Percentiles rank a stretch among this genome's conserved stretches.
phyloP scores from a whole-genome alignment of 1,140 invertebrate species.

The Ectropis grisescens region DNA sequence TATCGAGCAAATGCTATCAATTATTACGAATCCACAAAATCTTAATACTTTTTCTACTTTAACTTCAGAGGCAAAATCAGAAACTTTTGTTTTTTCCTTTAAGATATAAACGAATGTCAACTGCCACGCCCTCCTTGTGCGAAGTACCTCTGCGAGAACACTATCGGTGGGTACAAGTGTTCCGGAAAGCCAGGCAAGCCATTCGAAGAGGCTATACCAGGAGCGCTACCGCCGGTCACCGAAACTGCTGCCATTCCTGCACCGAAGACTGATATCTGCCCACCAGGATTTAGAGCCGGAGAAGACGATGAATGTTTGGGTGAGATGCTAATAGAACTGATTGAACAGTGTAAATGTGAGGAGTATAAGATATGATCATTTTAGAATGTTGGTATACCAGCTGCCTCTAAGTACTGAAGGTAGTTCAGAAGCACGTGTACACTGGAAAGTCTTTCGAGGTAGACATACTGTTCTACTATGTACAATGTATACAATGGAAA shows the following conservation, averaged over 20 bases:
- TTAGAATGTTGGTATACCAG: background rate
- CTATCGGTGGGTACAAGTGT: slow-evolving; percentile 77
- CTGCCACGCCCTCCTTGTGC: slow-evolving; percentile 72
- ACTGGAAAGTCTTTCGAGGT: no score
- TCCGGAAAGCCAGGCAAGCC: slow-evolving; percentile 53
- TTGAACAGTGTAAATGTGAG: no score
- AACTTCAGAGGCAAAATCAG: no score
- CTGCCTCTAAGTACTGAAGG: no score
- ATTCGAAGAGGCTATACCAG: slow-evolving; percentile 25
- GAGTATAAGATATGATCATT: no score
- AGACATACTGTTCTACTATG: no score
- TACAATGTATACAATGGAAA: no score
- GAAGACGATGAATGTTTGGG: slow-evolving; percentile 71
- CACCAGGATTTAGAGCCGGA: slow-evolving; percentile 77
- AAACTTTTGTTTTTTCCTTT: slow-evolving; percentile 18
- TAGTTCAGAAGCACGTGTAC: no score
- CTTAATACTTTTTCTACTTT: no score
- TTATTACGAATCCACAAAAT: no score
- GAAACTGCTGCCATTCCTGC: slow-evolving; percentile 8
- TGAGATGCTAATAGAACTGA: no score
- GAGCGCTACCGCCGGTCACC: slow-evolving; percentile 12
- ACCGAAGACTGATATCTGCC: slow-evolving; percentile 71
- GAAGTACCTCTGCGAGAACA: slow-evolving; percentile 78
- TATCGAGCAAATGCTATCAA: no score
- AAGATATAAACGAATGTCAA: slow-evolving; percentile 82